Conservation (phyloP, 2,888 invertebrate species). For the Parnassius orleans region DNA sequence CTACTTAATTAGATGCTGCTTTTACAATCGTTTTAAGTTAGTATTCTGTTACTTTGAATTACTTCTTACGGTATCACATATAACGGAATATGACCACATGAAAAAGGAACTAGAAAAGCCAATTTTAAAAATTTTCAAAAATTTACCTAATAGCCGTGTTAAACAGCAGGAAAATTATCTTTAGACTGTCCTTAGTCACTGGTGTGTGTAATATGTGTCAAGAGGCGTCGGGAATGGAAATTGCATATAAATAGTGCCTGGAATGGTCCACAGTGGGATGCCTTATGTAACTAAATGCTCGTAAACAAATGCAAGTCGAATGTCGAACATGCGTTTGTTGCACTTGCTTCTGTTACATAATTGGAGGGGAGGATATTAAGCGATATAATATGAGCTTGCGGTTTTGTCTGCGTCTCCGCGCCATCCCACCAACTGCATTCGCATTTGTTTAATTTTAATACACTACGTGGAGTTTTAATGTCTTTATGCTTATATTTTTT, state of each 20-base stretch:
- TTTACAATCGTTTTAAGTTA: constrained; percentile 11
- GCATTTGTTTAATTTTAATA: too few relatives aligned
- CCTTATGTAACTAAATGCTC: constrained; percentile 66
- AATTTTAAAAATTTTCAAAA: constrained; percentile 35
- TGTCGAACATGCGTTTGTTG: constrained; percentile 44
- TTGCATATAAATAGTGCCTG: constrained; percentile 67
- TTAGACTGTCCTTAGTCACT: constrained; percentile 62
- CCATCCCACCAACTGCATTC: neutral
- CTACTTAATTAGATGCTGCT: neutral
- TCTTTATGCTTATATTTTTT: too few relatives aligned
- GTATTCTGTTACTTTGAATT: constrained; percentile 25
- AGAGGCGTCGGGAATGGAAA: constrained; percentile 63
- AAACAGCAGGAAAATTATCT: constrained; percentile 49
- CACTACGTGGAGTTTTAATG: too few relatives aligned
- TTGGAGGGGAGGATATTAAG: constrained; percentile 35
- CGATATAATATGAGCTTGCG: constrained; percentile 21
- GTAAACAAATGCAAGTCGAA: constrained; percentile 63
- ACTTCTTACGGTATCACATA: constrained; percentile 24
- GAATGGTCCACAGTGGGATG: constrained; percentile 54
- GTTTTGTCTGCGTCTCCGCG: too few relatives aligned
- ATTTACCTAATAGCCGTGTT: constrained; percentile 33
- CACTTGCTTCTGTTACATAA: constrained; percentile 45
- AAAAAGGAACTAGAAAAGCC: constrained; percentile 36
- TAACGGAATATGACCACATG: constrained; percentile 32
- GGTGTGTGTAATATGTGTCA: constrained; percentile 66